Conservation (phyloP, 2,113 vertebrate species). For the Pygoscelis antarcticus region DNA sequence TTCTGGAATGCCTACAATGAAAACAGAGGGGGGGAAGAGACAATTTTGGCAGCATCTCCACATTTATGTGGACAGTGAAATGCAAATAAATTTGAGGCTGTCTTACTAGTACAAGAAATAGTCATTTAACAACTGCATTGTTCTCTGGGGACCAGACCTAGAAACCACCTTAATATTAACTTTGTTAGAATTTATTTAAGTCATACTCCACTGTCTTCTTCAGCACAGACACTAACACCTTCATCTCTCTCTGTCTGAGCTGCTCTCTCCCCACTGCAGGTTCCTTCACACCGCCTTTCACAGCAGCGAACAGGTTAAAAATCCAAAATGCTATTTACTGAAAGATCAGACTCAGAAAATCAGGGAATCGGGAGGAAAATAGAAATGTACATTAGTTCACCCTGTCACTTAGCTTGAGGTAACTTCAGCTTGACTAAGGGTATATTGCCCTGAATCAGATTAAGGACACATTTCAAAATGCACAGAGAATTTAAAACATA, state of each 20-base stretch:
- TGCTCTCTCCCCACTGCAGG: background rate
- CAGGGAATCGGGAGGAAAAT: background rate
- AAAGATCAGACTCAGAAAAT: background rate
- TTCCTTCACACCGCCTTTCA: background rate
- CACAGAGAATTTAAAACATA: background rate
- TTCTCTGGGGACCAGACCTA: background rate
- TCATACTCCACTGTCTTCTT: background rate
- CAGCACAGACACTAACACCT: background rate
- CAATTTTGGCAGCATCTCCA: background rate
- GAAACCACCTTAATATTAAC: background rate
- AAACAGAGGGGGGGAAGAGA: background rate
- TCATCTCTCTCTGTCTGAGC: background rate
- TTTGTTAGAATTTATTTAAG: background rate
- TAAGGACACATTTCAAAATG: background rate
- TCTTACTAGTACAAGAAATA: background rate
- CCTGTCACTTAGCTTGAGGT: background rate
- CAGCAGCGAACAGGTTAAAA: background rate
- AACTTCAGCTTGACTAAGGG: background rate
- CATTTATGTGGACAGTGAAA: background rate
- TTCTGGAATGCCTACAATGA: background rate
- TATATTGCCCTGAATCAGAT: background rate
- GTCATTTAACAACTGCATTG: background rate
- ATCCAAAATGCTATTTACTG: background rate
- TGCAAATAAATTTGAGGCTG: background rate
- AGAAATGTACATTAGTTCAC: background rate